Base-by-base conservation (phyloP, 2,113 vertebrate genomes). In the Microtus pennsylvanicus region DNA sequence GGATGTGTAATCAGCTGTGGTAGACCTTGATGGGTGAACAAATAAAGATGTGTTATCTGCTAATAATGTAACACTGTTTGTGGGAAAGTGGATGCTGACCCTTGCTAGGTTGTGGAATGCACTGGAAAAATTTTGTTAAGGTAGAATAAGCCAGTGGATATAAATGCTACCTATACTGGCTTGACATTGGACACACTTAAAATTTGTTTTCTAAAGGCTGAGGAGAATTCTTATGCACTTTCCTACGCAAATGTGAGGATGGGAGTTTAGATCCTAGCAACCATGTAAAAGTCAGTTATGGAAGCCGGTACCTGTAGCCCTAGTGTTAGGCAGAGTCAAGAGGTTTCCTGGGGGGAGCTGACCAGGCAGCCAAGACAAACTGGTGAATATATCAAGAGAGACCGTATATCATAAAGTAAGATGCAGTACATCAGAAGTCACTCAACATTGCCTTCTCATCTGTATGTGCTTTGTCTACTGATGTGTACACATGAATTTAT, bases 261-360 rank as follows among this genome's bases (percentile, higher is more conserved):
- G 8, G 12, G 38, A 47, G 28, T 33, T 67, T 67, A 42, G 8
- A 19, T 3, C 26, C 42, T 33, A 33, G 61, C 61, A 86, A 47
- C 38, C 38, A 11, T 47, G 26, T 47, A 33, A 86, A 67, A 30
- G 12, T 2, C 28, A 65, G 17, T 1, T 16, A 86, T 33, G 61
- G 17, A 19, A 33, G 4, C 0, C 11, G 3, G 9, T 21, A 12
- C 0, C 61, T 7, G 3, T 17, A 30, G 17, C 45, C 61, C 61
- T 45, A 47, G 28, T 45, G 2, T 13, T 38, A 61, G 55, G 81
- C 19, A 42, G 50, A 13, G 1, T 8, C 55, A 26, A 42, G 58
- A 33, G 28, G 38, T 19, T 19, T 45, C 16, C 8, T 12, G 8
- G 8, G 2, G 33, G 5, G 28, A 65, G 26, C 4, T 86, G 1